Evolutionary conservation across 2,888 invertebrate species (phyloP).

Genomic region (Ophion costatus): DNA sequence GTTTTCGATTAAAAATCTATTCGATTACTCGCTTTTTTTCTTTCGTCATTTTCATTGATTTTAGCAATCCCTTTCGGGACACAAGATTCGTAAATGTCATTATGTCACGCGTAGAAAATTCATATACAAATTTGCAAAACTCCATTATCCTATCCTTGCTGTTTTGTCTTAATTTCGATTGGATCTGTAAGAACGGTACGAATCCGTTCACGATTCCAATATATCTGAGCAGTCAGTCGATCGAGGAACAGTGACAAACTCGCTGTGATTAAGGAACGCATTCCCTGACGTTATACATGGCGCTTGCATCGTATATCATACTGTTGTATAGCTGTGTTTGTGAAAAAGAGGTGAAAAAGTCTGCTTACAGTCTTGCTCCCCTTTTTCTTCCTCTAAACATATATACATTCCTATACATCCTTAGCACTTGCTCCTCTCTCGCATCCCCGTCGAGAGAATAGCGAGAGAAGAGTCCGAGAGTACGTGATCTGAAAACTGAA

Average conservation of each 20-base stretch:
- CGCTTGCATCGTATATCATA: slow-evolving; percentile 42
- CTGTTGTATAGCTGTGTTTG: slow-evolving; percentile 40
- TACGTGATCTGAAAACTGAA: slow-evolving; percentile 63
- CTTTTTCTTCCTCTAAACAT: background rate
- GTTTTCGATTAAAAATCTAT: no score
- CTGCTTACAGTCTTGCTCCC: background rate
- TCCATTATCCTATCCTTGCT: background rate
- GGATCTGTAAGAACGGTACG: slow-evolving; percentile 4
- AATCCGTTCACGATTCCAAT: slow-evolving; percentile 60
- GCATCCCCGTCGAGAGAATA: slow-evolving; percentile 45
- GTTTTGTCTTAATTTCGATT: slow-evolving; percentile 19
- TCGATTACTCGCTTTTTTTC: no score
- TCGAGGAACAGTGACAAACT: slow-evolving; percentile 58
- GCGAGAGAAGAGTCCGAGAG: slow-evolving; percentile 60
- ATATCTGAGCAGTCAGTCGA: slow-evolving; percentile 39
- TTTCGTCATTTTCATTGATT: no score
- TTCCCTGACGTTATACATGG: slow-evolving; percentile 22
- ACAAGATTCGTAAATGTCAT: background rate
- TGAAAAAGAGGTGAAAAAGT: slow-evolving; percentile 36
- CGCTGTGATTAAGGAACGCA: slow-evolving; percentile 63
- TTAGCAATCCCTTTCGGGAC: no score
- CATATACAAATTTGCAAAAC: background rate
- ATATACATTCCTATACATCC: background rate
- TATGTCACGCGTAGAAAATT: background rate
- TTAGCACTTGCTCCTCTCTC: slow-evolving; percentile 45